Conservation (phyloP, 2,797 vertebrate species). For the Xiphorhynchus erythropygius region DNA sequence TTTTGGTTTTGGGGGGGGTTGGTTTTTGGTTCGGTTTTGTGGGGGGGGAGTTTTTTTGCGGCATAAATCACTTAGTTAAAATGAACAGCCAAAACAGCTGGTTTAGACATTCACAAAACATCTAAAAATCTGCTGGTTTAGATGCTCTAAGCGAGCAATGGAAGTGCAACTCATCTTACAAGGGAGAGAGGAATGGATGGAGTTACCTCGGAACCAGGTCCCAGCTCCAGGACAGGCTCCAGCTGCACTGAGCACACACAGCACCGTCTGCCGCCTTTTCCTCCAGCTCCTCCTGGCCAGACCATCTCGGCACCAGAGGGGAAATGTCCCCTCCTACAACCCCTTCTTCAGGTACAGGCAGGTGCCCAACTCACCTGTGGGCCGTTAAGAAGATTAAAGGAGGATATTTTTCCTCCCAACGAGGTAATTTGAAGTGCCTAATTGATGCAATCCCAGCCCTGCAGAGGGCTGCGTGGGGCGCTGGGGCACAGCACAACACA, state of each 20-base stretch:
- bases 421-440: not conserved
- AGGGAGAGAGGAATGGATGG: not conserved
- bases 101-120: conserved; percentile 3
- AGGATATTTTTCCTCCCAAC: rapidly evolving
- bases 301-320: rapidly evolving
- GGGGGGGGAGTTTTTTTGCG: conserved; percentile 60
- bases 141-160: not conserved
- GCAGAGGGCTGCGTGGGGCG: not conserved
- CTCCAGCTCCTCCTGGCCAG: not conserved
- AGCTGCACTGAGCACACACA: rapidly evolving
- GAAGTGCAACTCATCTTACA: not conserved
- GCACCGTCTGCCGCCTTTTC: rapidly evolving
- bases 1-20: not conserved
- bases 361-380: not conserved
- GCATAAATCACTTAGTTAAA: conserved; percentile 71
- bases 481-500: rapidly evolving
- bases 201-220: rapidly evolving
- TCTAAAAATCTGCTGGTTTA: conserved; percentile 27
- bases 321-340: rapidly evolving
- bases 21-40: not conserved
- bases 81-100: conserved; percentile 64
- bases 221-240: rapidly evolving
- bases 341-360: rapidly evolving
- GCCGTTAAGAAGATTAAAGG: not conserved
- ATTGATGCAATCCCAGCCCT: not conserved